These are phyloP conservation scores for Uria lomvia DNA, from an alignment of 2,113 vertebrate genomes.

Conservation along the genomic window DNA sequence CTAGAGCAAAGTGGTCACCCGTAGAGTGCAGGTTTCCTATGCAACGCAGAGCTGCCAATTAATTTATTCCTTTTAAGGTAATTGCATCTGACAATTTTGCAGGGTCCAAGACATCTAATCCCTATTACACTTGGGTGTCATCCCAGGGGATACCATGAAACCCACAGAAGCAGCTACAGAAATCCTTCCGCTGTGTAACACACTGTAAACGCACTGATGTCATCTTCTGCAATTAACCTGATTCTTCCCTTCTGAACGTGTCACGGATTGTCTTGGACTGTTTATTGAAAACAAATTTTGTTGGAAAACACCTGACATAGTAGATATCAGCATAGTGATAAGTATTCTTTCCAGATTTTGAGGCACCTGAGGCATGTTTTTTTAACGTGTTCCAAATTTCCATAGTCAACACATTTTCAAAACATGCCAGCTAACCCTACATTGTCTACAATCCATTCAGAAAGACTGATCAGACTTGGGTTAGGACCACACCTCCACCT, in stretches of 20 bases:
- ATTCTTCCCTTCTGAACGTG: not conserved
- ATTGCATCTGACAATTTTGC: not conserved
- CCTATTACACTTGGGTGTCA: not conserved
- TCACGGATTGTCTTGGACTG: not conserved
- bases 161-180: not conserved
- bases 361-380: not conserved
- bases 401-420: not conserved
- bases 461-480: not conserved
- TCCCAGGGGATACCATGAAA: not conserved
- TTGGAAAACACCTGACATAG: not conserved
- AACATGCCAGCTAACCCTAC: not conserved
- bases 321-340: not conserved
- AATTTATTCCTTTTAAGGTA: not conserved
- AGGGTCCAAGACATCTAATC: not conserved
- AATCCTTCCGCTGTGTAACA: not conserved
- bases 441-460: not conserved
- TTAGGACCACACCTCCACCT: not conserved
- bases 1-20: not conserved
- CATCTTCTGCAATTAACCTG: not conserved
- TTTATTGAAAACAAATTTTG: not conserved
- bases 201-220: accelerated
- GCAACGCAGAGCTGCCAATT: not conserved
- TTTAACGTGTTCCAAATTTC: not conserved
- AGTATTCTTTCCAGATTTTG: not conserved
- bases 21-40: not conserved